Evolutionary conservation across 92 coral and sea anemone species (phyloP).

Genomic region (Virgularia gustaviana): DNA sequence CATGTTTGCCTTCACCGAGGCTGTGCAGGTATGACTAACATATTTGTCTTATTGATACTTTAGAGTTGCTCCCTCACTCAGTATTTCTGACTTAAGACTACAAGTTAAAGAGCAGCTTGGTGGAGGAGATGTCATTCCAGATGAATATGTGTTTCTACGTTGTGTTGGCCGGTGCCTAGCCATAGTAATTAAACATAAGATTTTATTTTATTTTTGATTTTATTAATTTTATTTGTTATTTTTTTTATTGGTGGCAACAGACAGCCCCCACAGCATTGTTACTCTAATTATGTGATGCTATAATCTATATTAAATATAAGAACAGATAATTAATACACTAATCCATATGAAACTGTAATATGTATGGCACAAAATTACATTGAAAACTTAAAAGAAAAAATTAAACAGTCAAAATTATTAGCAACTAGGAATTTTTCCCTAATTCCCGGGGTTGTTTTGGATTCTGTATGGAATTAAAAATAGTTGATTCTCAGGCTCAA

Average conservation of each 20-base stretch:
- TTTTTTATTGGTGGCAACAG: neutral
- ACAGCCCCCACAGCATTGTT: neutral
- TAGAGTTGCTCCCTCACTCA: constrained; percentile 77
- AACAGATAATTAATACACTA: no score
- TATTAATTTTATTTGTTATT: neutral
- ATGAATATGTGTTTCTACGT: constrained; percentile 83
- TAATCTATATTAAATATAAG: no score
- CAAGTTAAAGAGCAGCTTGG: constrained; percentile 80
- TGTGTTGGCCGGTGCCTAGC: constrained; percentile 99
- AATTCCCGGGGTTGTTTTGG: no score
- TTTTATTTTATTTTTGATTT: neutral
- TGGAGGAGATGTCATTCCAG: constrained; percentile 82
- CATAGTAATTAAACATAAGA: constrained; percentile 57
- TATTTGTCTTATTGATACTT: neutral
- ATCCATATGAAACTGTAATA: no score
- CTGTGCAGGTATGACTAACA: neutral
- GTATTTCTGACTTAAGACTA: constrained; percentile 64
- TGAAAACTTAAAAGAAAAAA: no score
- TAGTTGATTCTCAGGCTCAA: no score
- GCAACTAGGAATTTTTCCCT: no score
- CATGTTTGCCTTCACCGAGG: neutral
- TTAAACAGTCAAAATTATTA: no score
- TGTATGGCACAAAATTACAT: no score
- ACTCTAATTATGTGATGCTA: neutral
- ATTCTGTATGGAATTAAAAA: no score